A percentile compares a stretch with the other conserved stretches of the same genome.
These are phyloP conservation scores for Channa maculata DNA, from an alignment of 2,113 vertebrate genomes.

Conservation along the genomic window DNA sequence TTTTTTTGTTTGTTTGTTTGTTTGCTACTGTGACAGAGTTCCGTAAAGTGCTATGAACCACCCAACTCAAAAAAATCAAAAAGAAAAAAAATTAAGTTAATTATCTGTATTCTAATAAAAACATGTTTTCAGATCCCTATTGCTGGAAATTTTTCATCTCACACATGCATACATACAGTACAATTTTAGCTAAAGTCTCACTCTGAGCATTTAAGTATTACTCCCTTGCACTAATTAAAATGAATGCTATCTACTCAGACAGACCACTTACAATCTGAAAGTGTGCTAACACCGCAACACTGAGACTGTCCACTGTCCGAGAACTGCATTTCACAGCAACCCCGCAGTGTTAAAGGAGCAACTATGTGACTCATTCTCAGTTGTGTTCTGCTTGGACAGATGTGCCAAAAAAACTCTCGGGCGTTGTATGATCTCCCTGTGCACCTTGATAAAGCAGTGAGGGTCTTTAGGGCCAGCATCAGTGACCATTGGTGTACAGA, in stretches of 20 bases:
- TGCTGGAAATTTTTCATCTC: background rate
- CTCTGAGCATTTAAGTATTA: too few species aligned
- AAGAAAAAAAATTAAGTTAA: background rate
- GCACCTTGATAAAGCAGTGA: constrained; percentile 13
- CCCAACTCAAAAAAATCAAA: background rate
- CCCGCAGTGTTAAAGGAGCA: constrained; percentile 24
- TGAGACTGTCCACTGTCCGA: constrained; percentile 11
- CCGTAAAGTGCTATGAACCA: background rate
- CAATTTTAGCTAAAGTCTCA: background rate
- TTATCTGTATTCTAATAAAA: background rate
- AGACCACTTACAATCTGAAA: constrained; percentile 1
- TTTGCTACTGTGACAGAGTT: too few species aligned
- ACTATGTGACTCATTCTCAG: constrained; percentile 3
- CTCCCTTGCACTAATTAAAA: background rate
- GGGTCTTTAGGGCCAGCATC: constrained; percentile 1
- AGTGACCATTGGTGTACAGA: background rate
- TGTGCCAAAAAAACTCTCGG: constrained; percentile 12
- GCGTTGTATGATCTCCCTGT: constrained; percentile 1
- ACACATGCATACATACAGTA: background rate
- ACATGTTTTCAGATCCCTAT: background rate
- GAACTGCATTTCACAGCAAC: constrained; percentile 16
- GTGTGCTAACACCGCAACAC: background rate
- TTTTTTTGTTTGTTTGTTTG: too few species aligned
- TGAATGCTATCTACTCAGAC: background rate
- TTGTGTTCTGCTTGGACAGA: constrained; percentile 20